A percentile compares a stretch with the other conserved stretches of the same genome.
Conservation (phyloP, 2,113 vertebrate genomes). For the Spilogale gracilis region DNA sequence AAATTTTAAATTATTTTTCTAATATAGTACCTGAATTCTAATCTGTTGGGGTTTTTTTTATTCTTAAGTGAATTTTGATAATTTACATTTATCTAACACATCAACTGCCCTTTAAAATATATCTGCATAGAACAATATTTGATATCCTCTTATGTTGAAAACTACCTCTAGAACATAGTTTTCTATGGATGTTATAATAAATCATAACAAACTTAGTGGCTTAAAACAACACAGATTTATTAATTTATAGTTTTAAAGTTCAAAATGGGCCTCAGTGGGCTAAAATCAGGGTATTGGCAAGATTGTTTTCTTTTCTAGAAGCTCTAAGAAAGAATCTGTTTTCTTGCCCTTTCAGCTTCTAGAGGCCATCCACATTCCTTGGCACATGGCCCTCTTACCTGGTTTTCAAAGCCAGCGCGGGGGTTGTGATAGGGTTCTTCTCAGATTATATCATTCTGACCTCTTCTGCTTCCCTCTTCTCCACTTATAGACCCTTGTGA, state of each 20-base stretch:
- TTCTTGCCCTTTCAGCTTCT: background rate
- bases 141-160: background rate
- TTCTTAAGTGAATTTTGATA: background rate
- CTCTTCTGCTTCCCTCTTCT: background rate
- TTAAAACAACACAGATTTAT: background rate
- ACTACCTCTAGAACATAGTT: background rate
- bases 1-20: background rate
- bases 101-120: background rate
- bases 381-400: background rate
- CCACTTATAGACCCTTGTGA: background rate
- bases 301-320: background rate
- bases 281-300: background rate
- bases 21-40: background rate
- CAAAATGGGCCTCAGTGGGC: background rate
- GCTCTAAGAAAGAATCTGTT: background rate
- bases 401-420: background rate
- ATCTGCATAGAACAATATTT: background rate
- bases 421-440: background rate
- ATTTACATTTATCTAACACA: background rate
- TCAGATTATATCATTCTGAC: background rate
- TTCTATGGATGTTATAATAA: background rate
- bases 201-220: background rate
- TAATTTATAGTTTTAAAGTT: background rate
- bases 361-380: background rate
- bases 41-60: background rate